phyloP scores from a whole-genome alignment of 2,888 invertebrate genomes.

The Drosophila fulvimacula region DNA sequence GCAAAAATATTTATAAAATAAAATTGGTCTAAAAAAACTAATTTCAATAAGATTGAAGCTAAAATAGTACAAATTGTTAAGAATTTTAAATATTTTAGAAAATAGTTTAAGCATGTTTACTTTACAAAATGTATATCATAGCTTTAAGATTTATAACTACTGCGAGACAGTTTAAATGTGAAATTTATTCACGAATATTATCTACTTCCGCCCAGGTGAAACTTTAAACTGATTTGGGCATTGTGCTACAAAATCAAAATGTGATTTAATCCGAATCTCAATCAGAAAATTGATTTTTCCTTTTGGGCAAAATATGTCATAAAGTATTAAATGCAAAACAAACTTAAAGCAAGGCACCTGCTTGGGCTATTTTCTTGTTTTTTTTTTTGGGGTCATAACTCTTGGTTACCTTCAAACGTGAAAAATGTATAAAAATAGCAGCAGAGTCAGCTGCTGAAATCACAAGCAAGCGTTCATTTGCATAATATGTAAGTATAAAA shows the following conservation, averaged over 20 bases:
- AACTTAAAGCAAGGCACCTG: slow-evolving; percentile 3
- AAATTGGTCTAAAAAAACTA: too few relatives aligned
- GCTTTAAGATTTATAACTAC: too few relatives aligned
- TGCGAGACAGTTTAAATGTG: neutral
- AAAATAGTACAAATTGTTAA: neutral
- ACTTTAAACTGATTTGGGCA: neutral
- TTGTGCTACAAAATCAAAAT: too few relatives aligned
- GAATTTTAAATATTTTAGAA: too few relatives aligned
- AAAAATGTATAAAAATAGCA: slow-evolving; percentile 35
- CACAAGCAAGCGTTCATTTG: slow-evolving; percentile 73
- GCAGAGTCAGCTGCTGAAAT: slow-evolving; percentile 47
- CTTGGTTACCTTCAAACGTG: slow-evolving; percentile 31
- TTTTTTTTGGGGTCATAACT: slow-evolving; percentile 12
- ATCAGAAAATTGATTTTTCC: neutral
- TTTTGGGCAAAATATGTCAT: neutral
- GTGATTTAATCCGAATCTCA: too few relatives aligned
- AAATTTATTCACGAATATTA: neutral
- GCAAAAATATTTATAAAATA: neutral
- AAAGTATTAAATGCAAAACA: neutral
- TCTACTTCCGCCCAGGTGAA: neutral
- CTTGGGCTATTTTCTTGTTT: neutral
- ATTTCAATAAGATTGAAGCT: too few relatives aligned
- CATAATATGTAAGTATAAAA: slow-evolving; percentile 61
- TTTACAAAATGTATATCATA: too few relatives aligned
- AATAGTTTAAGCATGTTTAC: too few relatives aligned